A percentile compares a stretch with the other conserved stretches of the same genome.
Conservation (phyloP, 2,888 invertebrate genomes). For the Drosophila testacea region DNA sequence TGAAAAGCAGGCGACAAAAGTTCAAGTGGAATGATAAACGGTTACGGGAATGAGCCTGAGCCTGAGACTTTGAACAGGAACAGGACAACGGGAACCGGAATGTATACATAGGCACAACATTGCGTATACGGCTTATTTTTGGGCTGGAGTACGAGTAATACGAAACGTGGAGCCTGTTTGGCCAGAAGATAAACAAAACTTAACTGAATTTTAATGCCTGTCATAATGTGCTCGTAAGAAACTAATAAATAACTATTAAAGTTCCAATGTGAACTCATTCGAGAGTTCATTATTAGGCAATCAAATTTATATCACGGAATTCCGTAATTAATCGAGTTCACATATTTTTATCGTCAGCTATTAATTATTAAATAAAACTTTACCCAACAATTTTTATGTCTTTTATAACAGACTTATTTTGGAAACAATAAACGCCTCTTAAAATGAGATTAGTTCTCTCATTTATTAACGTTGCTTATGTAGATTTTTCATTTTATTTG, state of each 20-base stretch:
- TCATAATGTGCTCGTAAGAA: constrained; percentile 15
- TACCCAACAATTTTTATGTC: not conserved
- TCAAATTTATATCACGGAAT: not conserved
- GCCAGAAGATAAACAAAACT: constrained; percentile 15
- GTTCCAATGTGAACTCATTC: constrained; percentile 9
- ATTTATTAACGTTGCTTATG: too few species aligned
- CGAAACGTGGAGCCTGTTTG: not conserved
- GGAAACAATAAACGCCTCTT: not conserved
- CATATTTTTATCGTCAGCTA: not conserved
- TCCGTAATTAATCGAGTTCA: not conserved
- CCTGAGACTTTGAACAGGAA: constrained; percentile 8
- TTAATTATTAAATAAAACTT: not conserved
- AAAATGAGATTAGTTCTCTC: not conserved
- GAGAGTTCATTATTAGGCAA: constrained; percentile 4
- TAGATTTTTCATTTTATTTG: too few species aligned
- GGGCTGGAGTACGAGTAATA: not conserved
- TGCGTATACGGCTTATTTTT: constrained; percentile 15
- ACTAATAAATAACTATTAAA: constrained; percentile 26
- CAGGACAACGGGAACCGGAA: not conserved
- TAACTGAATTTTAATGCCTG: constrained; percentile 22
- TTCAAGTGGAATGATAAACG: constrained; percentile 60
- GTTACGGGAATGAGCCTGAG: constrained; percentile 10
- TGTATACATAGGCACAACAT: not conserved
- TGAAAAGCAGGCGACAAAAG: constrained; percentile 71
- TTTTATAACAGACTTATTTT: not conserved